Percentiles rank a stretch among this genome's conserved stretches.
These are phyloP conservation scores for Ricordea florida DNA, from an alignment of 92 coral and sea anemone species.

Conservation along the genomic window DNA sequence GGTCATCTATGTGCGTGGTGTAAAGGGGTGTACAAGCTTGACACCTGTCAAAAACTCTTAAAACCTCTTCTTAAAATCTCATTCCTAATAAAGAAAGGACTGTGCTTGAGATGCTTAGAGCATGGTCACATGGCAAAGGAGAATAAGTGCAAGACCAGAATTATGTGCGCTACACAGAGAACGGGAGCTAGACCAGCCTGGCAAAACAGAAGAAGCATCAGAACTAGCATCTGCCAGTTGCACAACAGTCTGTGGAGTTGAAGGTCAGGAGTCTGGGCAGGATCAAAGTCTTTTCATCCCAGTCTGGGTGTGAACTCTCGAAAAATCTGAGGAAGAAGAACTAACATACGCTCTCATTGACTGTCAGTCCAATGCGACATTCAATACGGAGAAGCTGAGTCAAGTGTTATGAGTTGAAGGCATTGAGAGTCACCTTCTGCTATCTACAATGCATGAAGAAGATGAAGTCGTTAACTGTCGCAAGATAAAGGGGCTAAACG, in stretches of 20 bases:
- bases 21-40: no score
- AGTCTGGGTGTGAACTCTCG: constrained; percentile 30
- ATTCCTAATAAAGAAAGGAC: constrained; percentile 32
- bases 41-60: neutral
- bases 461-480: constrained; percentile 35
- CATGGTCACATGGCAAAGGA: constrained; percentile 56
- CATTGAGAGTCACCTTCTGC: constrained; percentile 36
- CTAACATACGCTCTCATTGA: constrained; percentile 61
- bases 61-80: constrained; percentile 10
- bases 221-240: no score
- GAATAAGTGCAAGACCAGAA: no score
- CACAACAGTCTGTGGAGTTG: constrained; percentile 21
- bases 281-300: constrained; percentile 45
- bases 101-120: constrained; percentile 30
- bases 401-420: constrained; percentile 26
- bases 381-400: constrained; percentile 41
- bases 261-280: constrained; percentile 48
- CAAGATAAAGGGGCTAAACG: constrained; percentile 37
- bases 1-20: constrained; percentile 1
- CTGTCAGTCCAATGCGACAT: constrained; percentile 59
- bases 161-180: constrained; percentile 33
- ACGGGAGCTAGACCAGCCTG: no score
- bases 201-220: no score
- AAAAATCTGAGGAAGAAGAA: neutral
- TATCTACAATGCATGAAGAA: constrained; percentile 60